Evolutionary conservation across 2,888 invertebrate species (phyloP), one percentile per base, ranked within the genome.

Genomic region (Pammene fasciana): DNA sequence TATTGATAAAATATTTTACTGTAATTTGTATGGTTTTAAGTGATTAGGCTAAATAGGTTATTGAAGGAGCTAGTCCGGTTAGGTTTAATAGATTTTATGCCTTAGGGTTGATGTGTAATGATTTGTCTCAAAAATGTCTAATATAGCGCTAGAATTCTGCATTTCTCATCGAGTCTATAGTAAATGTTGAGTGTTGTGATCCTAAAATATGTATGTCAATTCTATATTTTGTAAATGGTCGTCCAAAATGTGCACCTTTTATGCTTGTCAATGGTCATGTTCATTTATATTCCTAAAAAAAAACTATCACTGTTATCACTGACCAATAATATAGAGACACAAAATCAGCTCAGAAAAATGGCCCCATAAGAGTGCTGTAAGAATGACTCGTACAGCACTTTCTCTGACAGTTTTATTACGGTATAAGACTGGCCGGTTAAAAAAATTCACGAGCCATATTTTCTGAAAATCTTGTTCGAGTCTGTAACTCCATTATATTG

Each of bases 51-150:
- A 76, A 76, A 70, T 89, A 87, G 84, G 75, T 77, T 79, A 87
- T 88, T 82, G 81, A 89, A 87, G 90, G 88, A 91, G 82, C 91
- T 92, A 92, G 91, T 92, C 91, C 88, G 83, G 72, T 82, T 90
- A 89, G 84, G 79, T 74, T 83, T 85, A 87, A 82, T 82, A 82
- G 80, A 83, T 83, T 85, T 79, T 87, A 86, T 87, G 85, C 85
- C 84, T 74, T 83, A 80, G 77, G 75, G 74, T 71, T 76, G 77
- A 72, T 76, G 59, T 57, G 36, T 14, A 67, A 62, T 62, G 26
- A 26, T 36, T 41, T 81, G 82, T 86, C 84, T 83, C 82, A 83
- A 85, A 84, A 71, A 52, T 62, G 62, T 60, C 77, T 79, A 82
- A 80, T 76, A 61, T 83, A 84, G 75, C 72, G 18, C 52, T 50